Evolutionary conservation across 1,140 invertebrate genomes (phyloP).

Genomic region (Drosophila albomicans): DNA sequence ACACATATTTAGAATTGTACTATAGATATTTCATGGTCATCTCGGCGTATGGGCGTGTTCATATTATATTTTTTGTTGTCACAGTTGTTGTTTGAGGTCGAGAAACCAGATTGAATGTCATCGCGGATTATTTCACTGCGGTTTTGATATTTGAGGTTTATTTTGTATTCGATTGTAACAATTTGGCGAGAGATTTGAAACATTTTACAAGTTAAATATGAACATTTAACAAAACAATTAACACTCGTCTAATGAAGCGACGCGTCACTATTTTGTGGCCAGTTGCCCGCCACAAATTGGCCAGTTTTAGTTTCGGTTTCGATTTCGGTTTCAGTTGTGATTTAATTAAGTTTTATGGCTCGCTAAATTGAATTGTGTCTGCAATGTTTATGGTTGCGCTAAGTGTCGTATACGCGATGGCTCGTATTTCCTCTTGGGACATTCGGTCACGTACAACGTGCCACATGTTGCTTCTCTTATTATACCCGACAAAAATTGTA

Average conservation of each 20-base stretch:
- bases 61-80: neutral
- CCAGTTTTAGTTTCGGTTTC: neutral
- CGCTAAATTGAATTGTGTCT: slow-evolving; percentile 40
- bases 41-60: slow-evolving; percentile 5
- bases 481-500: too few relatives aligned
- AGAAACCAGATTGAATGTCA: slow-evolving; percentile 43
- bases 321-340: slow-evolving; percentile 43
- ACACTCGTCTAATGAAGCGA: slow-evolving; percentile 60
- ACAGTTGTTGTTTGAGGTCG: slow-evolving; percentile 11
- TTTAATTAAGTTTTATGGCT: slow-evolving; percentile 61
- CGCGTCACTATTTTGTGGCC: slow-evolving; percentile 23
- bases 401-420: slow-evolving; percentile 29
- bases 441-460: neutral
- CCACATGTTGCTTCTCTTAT: neutral
- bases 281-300: slow-evolving; percentile 23
- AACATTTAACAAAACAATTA: slow-evolving; percentile 56
- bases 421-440: neutral
- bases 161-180: slow-evolving; percentile 32
- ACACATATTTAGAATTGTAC: slow-evolving; percentile 6
- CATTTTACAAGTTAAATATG: slow-evolving; percentile 28
- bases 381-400: slow-evolving; percentile 59
- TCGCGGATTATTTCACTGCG: neutral
- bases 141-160: neutral
- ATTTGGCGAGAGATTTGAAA: slow-evolving; percentile 27
- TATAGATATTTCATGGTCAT: slow-evolving; percentile 13